Conservation (phyloP, 2,113 vertebrate genomes). For the Coryphaenoides rupestris region DNA sequence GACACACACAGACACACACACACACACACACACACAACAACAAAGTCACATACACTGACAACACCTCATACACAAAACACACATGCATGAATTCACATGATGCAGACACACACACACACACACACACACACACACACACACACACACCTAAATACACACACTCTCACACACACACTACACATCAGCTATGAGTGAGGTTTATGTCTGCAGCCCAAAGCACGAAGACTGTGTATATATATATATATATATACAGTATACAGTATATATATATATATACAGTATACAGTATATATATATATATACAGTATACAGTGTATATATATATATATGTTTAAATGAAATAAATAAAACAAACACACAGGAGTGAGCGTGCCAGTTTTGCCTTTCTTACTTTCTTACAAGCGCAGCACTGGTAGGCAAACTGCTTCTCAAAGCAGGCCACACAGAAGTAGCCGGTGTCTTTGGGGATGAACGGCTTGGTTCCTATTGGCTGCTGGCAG, state of each 20-base stretch:
- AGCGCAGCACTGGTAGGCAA: slow-evolving; percentile 86
- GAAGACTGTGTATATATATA: too few relatives aligned
- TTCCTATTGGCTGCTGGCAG: slow-evolving; percentile 96
- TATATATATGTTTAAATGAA: background rate
- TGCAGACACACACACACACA: background rate
- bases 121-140: background rate
- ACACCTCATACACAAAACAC: too few relatives aligned
- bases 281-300: slow-evolving; percentile 3
- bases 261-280: background rate
- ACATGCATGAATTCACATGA: too few relatives aligned
- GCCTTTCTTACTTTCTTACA: slow-evolving; percentile 88
- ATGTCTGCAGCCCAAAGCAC: slow-evolving; percentile 13
- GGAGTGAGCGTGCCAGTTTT: background rate
- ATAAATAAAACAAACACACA: background rate
- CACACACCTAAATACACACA: background rate
- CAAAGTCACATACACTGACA: too few relatives aligned
- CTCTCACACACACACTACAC: background rate
- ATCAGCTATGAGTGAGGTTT: slow-evolving; percentile 16
- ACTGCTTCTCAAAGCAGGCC: slow-evolving; percentile 95
- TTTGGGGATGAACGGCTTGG: slow-evolving; percentile 98
- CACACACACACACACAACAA: too few relatives aligned
- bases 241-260: background rate
- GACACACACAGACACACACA: too few relatives aligned
- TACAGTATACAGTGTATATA: background rate
- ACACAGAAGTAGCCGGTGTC: slow-evolving; percentile 89